Conservation (phyloP, 1,140 invertebrate species). For the Globodera ellingtonae region DNA sequence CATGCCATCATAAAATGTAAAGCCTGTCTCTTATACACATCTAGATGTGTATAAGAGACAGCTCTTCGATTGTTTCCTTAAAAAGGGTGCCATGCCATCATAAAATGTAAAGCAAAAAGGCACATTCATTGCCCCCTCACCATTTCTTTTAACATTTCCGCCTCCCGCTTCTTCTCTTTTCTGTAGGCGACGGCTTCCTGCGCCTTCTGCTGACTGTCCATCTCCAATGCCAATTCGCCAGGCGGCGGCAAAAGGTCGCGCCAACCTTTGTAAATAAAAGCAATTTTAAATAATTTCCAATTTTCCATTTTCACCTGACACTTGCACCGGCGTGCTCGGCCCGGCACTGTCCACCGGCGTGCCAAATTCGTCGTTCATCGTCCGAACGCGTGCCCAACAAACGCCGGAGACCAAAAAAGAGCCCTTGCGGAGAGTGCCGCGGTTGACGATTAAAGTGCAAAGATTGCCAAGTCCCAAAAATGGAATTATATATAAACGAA, state of each 20-base stretch:
- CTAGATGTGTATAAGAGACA: too few relatives aligned
- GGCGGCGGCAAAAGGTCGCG: constrained; percentile 77
- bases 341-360: constrained; percentile 73
- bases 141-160: constrained; percentile 64
- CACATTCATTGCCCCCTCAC: not conserved
- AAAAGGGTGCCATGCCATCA: not conserved
- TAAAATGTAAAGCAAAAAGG: not conserved
- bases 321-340: constrained; percentile 81
- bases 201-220: constrained; percentile 77
- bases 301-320: constrained; percentile 70
- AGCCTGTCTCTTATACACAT: too few relatives aligned
- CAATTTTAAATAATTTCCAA: not conserved
- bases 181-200: constrained; percentile 72
- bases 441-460: constrained; percentile 82
- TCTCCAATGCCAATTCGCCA: constrained; percentile 83
- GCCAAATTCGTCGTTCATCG: constrained; percentile 81
- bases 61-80: too few relatives aligned
- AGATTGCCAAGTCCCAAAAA: constrained; percentile 74
- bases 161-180: constrained; percentile 72
- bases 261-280: constrained; percentile 73
- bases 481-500: not conserved
- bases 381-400: constrained; percentile 70
- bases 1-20: not conserved
- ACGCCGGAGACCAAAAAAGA: constrained; percentile 79
- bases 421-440: constrained; percentile 84